phyloP scores from a whole-genome alignment of 2,888 invertebrate species.

The Heliconius cydno region DNA sequence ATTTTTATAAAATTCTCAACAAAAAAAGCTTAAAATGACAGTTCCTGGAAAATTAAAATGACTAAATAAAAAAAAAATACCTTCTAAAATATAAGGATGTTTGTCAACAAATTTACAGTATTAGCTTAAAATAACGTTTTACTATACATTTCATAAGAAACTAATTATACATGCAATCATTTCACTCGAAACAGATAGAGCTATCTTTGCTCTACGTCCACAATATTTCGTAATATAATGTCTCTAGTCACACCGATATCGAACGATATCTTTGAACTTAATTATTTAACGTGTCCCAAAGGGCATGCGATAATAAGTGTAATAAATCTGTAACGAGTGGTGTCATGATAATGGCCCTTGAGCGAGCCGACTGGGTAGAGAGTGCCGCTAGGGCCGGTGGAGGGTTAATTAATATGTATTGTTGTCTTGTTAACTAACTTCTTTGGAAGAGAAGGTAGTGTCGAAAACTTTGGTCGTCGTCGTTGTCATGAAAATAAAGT shows the following conservation, averaged over 20 bases:
- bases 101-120: not conserved
- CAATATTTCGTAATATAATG: slow-evolving; percentile 45
- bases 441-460: not conserved
- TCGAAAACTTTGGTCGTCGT: not conserved
- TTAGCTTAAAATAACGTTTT: not conserved
- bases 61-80: not conserved
- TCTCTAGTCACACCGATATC: slow-evolving; percentile 45
- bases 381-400: slow-evolving; percentile 32
- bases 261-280: slow-evolving; percentile 50
- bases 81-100: not conserved
- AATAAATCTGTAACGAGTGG: slow-evolving; percentile 55
- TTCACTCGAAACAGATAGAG: slow-evolving; percentile 23
- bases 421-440: slow-evolving; percentile 32
- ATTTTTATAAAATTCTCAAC: too few species aligned
- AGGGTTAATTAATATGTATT: slow-evolving; percentile 43
- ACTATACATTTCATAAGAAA: slow-evolving; percentile 15
- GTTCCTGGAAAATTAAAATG: not conserved
- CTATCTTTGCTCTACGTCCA: slow-evolving; percentile 30
- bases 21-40: too few species aligned
- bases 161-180: slow-evolving; percentile 16
- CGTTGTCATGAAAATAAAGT: not conserved
- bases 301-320: slow-evolving; percentile 53
- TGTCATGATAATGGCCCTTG: slow-evolving; percentile 55
- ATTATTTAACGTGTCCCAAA: slow-evolving; percentile 56
- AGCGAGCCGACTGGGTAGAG: slow-evolving; percentile 44